Conservation (phyloP, 2,888 invertebrate species). For the Flexamia atlantica region DNA sequence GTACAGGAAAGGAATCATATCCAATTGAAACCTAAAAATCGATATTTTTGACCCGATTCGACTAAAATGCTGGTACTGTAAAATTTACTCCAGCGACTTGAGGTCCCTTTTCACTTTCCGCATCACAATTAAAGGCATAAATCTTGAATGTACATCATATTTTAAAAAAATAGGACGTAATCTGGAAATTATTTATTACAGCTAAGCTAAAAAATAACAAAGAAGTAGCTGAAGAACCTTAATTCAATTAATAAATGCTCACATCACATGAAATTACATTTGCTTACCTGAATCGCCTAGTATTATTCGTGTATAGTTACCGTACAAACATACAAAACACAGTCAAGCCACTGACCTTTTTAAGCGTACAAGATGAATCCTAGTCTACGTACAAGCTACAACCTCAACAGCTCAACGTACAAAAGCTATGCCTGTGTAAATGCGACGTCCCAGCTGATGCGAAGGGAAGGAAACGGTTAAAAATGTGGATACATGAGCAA, state of each 20-base stretch:
- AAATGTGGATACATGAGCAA: background rate
- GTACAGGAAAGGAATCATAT: no score
- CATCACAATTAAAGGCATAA: no score
- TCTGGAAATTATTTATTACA: no score
- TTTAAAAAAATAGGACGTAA: no score
- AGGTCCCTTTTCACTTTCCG: no score
- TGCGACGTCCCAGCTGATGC: background rate
- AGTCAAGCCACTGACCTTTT: slow-evolving; percentile 32
- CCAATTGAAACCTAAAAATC: no score
- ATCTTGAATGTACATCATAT: no score
- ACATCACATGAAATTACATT: slow-evolving; percentile 30
- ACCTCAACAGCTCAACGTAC: background rate
- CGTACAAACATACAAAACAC: slow-evolving; percentile 37
- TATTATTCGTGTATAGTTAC: background rate
- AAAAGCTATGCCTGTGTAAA: slow-evolving; percentile 31
- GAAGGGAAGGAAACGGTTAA: background rate
- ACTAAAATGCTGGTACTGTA: no score
- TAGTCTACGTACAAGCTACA: slow-evolving; percentile 17
- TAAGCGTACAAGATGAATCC: slow-evolving; percentile 43
- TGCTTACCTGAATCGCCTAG: background rate
- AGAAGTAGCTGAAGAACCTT: background rate
- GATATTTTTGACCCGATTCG: no score
- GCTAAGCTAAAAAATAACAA: no score
- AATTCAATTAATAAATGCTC: slow-evolving; percentile 7
- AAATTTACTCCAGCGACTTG: no score